phyloP scores from a whole-genome alignment of 2,888 invertebrate species.

The Drosophila paramelanica region DNA sequence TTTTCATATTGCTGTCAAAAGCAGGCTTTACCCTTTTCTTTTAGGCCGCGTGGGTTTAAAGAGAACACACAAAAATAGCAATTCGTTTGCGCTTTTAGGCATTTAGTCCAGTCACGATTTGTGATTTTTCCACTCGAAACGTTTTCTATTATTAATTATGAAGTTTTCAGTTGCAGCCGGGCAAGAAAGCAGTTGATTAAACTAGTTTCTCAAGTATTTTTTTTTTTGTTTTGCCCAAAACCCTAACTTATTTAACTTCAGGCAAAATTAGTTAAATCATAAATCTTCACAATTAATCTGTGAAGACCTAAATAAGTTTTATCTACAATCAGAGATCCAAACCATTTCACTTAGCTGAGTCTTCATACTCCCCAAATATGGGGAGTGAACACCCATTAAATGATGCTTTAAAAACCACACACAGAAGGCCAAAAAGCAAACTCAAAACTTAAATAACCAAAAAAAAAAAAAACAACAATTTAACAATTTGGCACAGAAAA shows the following conservation, averaged over 20 bases:
- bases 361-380: slow-evolving; percentile 23
- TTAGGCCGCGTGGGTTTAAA: slow-evolving; percentile 23
- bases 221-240: background rate
- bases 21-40: slow-evolving; percentile 53
- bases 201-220: slow-evolving; percentile 12
- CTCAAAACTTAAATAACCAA: slow-evolving; percentile 3
- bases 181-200: slow-evolving; percentile 8
- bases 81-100: slow-evolving; percentile 41
- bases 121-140: slow-evolving; percentile 68
- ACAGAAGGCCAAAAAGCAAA: slow-evolving; percentile 16
- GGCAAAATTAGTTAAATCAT: slow-evolving; percentile 28
- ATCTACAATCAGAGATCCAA: slow-evolving; percentile 28
- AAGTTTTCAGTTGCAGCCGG: slow-evolving; percentile 35
- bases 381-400: slow-evolving; percentile 48
- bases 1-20: slow-evolving; percentile 73
- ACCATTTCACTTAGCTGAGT: slow-evolving; percentile 26
- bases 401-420: slow-evolving; percentile 30
- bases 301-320: slow-evolving; percentile 24
- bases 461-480: slow-evolving; percentile 3
- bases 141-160: slow-evolving; percentile 66
- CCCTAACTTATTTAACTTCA: slow-evolving; percentile 25
- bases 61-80: slow-evolving; percentile 61
- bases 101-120: slow-evolving; percentile 72
- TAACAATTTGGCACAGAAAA: slow-evolving; percentile 16
- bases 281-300: slow-evolving; percentile 31